Base-by-base conservation (phyloP, 1,140 invertebrate genomes). In the Drosophila burlai region DNA sequence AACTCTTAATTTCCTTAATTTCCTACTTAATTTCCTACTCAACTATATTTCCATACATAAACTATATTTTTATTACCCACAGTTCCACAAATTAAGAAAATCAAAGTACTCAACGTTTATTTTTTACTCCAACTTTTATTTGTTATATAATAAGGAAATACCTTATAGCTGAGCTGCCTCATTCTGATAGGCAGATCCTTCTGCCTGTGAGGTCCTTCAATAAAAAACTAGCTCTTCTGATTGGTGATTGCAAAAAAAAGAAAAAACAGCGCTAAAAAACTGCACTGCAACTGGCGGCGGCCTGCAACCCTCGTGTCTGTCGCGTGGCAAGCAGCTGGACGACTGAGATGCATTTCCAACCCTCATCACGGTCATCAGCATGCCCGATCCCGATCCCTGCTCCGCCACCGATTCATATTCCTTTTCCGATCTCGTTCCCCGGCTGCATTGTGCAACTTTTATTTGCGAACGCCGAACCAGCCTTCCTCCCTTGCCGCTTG, bases 201-300 rank as follows among this genome's bases (percentile, higher is more conserved):
- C 9, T 38, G 34, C 2, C 2, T 26, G 8, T 16, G 10, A 24
- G 26, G 45, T 45, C 50, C 42, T 21, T 64, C 4, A 16, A 38
- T 59, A 86, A 82, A 85, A 86, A 85, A 79, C 65, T 34, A 55
- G 7, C 49, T 49, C 24, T 9, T 59, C 66, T 76, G 79, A 86
- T 85, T 85, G 83, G 83, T 61, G 72, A 59, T n/a, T 34, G 43
- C 47, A 83, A 85, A 84, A 84, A 84, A 84, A 86, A n/a, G n/a
- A n/a, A n/a, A n/a, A n/a, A n/a, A 69, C 55, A 67, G 64, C 65
- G 81, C 52, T 86, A 84, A 86, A 81, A 86, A 86, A 86, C 59
- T 69, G 79, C 76, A 86, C 8, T 45, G n/a, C 62, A 54, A 71
- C 67, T 71, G 67, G 40, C 63, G 13, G 18, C 6, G 46, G 24